Conservation (phyloP, 2,888 invertebrate genomes). For the Artemia sinica region DNA sequence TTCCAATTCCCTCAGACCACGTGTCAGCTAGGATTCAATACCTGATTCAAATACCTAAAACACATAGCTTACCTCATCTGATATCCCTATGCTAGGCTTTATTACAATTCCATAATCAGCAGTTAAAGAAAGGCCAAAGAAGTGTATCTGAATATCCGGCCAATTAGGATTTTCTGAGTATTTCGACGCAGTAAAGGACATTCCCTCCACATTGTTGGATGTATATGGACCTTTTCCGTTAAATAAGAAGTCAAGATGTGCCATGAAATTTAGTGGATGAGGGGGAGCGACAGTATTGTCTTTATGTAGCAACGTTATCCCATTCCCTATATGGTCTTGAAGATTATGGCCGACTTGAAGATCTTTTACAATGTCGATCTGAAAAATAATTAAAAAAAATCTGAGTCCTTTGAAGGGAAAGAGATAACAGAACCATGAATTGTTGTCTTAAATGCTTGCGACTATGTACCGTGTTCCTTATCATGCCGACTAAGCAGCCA, state of each 20-base stretch:
- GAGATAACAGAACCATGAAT: no score
- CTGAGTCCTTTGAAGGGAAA: no score
- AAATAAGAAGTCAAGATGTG: conserved; percentile 14
- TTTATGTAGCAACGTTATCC: conserved; percentile 19
- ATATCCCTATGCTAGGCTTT: conserved; percentile 11
- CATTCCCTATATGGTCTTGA: conserved; percentile 19
- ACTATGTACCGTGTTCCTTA: no score
- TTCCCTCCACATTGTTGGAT: conserved; percentile 20
- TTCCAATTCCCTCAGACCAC: no score
- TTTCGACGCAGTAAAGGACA: conserved; percentile 18
- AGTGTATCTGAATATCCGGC: conserved; percentile 22
- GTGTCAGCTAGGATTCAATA: no score
- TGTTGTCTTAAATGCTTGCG: no score
- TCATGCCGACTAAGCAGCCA: no score
- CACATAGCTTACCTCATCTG: conserved; percentile 4
- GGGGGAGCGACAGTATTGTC: conserved; percentile 17
- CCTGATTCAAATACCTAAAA: neutral
- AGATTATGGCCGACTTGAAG: conserved; percentile 19
- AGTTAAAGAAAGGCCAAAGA: conserved; percentile 18
- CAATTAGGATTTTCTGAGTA: conserved; percentile 19
- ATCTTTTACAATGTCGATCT: conserved; percentile 19
- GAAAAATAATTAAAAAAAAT: neutral
- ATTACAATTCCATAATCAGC: conserved; percentile 16
- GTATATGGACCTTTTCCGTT: conserved; percentile 19
- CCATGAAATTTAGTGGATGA: conserved; percentile 16